Evolutionary conservation across 2,888 invertebrate species (phyloP), one percentile per base, ranked within the genome.

Genomic region (Drosophila atripex): DNA sequence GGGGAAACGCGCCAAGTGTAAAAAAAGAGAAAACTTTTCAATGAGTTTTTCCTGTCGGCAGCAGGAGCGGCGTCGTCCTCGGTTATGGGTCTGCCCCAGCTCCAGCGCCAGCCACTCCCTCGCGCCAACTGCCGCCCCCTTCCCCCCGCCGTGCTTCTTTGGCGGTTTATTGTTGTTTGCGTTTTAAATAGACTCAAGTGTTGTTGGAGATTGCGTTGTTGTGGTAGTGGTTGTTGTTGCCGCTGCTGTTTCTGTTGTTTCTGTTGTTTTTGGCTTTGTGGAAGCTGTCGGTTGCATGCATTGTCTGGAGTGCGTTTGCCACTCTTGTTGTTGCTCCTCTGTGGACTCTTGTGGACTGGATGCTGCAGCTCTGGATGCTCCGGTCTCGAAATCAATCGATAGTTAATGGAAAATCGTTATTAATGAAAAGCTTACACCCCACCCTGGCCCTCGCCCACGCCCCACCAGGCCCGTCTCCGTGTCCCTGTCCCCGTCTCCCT

Each of bases 371-470:
- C 35, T 47, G 70, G 60, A 8, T 50, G 70, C 55, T 53, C 41
- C 53, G 50, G 71, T 45, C 50, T 51, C 69, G 76, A 89, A 90
- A 90, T 90, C 90, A 91, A 91, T 91, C 90, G 91, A 90, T 90
- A 89, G 89, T 91, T 90, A 91, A 90, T 90, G 91, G 91, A 90
- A 91, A 90, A 91, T 91, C 90, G 90, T 91, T 90, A 91, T 91
- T 90, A 90, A 91, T 91, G 91, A 90, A 90, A 90, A 90, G 71
- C 90, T 90, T 82, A 64, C 58, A 35, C 41, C 84, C 50, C 74
- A 58, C 71, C 49, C 65, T 16, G 53, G 39, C 12, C n/a, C 18
- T 38, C 11, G 25, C 38, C 28, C 14, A 21, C 25, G 28, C 9
- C 51, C 51, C 28, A n/a, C 38, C 47, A 71, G 55, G 73, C 32